A percentile compares a stretch with the other conserved stretches of the same genome.
These are phyloP conservation scores for Drosophila watanabei DNA, from an alignment of 1,140 invertebrate species.

Conservation along the genomic window DNA sequence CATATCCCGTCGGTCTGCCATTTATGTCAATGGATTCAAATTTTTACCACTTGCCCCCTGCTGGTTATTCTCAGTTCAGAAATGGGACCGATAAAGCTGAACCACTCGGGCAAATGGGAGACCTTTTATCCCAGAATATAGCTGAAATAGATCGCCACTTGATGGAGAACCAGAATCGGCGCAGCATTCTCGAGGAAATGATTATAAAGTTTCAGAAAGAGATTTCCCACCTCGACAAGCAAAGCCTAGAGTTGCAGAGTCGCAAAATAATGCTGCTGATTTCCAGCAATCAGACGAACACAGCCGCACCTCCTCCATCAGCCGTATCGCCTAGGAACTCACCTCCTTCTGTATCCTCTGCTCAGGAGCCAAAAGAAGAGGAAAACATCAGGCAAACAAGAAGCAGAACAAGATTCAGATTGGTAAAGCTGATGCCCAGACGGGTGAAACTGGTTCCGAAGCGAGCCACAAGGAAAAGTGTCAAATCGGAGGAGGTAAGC, in stretches of 20 bases:
- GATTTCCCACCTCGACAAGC: conserved; percentile 71
- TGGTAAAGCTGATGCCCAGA: conserved; percentile 27
- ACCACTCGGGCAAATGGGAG: conserved; percentile 17
- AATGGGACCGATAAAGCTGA: neutral
- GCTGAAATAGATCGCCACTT: conserved; percentile 75
- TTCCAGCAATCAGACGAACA: conserved; percentile 5
- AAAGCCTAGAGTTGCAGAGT: conserved; percentile 71
- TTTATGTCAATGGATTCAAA: conserved; percentile 37
- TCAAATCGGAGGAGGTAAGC: neutral
- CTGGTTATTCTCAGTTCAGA: neutral
- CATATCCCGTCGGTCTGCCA: conserved; percentile 28
- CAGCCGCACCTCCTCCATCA: neutral
- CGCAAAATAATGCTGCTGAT: conserved; percentile 68
- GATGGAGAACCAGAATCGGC: conserved; percentile 74
- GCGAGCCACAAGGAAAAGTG: neutral
- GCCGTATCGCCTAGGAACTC: conserved; percentile 3
- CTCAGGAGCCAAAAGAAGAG: neutral
- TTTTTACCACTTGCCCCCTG: conserved; percentile 21
- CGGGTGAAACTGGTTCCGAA: conserved; percentile 12
- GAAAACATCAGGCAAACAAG: conserved; percentile 20
- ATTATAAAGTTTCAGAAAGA: conserved; percentile 80
- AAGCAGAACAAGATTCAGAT: conserved; percentile 10
- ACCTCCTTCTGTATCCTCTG: conserved; percentile 1
- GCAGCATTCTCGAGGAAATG: conserved; percentile 79
- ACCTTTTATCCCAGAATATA: conserved; percentile 55